These are phyloP conservation scores for Dasyornis broadbenti DNA, from an alignment of 2,113 vertebrate genomes.

Conservation along the genomic window DNA sequence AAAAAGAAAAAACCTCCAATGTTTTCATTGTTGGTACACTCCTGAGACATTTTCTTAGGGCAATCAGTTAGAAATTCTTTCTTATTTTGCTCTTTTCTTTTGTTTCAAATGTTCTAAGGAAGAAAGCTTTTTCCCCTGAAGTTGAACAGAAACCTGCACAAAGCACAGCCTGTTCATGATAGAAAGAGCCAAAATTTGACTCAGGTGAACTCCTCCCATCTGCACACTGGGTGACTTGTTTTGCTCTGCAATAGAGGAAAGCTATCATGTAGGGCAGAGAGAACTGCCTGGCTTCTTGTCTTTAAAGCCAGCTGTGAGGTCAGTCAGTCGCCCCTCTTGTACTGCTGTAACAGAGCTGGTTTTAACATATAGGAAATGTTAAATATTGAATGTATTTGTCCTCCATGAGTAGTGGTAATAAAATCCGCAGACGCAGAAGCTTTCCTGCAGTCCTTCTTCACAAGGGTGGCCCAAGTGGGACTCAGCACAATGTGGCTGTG, in stretches of 20 bases:
- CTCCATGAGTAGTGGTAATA: background rate
- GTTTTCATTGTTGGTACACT: background rate
- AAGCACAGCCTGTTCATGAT: background rate
- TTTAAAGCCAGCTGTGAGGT: slow-evolving; percentile 54
- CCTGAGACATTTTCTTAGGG: background rate
- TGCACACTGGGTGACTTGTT: slow-evolving; percentile 47
- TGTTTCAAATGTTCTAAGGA: background rate
- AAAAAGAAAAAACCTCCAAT: rapidly evolving
- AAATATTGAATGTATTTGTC: slow-evolving; percentile 1
- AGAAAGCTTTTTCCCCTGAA: background rate
- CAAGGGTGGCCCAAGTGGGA: background rate
- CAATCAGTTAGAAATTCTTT: background rate
- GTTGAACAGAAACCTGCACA: background rate
- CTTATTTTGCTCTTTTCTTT: background rate
- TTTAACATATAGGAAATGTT: slow-evolving; percentile 35
- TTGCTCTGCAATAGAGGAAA: background rate
- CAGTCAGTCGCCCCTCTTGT: background rate
- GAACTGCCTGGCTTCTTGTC: background rate
- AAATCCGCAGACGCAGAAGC: background rate
- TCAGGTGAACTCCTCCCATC: slow-evolving; percentile 29
- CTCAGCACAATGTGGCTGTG: background rate
- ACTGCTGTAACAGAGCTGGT: background rate
- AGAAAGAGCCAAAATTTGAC: background rate
- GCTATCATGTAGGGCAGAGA: background rate
- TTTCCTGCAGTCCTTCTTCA: background rate